Evolutionary conservation across 1,140 invertebrate genomes (phyloP).

Genomic region (Aphaenogaster rudis): DNA sequence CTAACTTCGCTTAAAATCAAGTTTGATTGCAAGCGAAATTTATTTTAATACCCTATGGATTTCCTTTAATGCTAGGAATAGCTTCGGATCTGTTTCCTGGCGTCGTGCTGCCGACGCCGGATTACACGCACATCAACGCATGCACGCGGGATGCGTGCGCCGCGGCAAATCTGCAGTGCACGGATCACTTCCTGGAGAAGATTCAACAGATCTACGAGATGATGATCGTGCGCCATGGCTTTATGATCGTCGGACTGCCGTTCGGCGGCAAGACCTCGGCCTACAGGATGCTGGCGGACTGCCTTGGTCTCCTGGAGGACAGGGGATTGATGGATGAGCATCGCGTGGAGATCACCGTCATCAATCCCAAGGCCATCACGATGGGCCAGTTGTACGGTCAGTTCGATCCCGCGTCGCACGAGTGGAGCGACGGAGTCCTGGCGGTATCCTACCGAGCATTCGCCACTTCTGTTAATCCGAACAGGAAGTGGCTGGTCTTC

Average conservation of each 20-base stretch:
- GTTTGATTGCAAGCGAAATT: background rate
- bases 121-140: slow-evolving; percentile 88
- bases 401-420: slow-evolving; percentile 97
- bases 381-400: slow-evolving; percentile 98
- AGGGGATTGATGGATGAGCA: slow-evolving; percentile 95
- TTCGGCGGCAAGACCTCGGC: slow-evolving; percentile 95
- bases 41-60: slow-evolving; percentile 84
- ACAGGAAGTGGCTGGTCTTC: slow-evolving; percentile 97
- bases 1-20: too few species aligned
- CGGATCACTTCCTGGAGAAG: slow-evolving; percentile 95
- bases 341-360: slow-evolving; percentile 95
- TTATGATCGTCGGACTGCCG: slow-evolving; percentile 96
- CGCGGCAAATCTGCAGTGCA: slow-evolving; percentile 94
- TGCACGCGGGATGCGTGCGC: slow-evolving; percentile 90
- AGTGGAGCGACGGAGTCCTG: slow-evolving; percentile 97
- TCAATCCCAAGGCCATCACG: slow-evolving; percentile 98
- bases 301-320: slow-evolving; percentile 92
- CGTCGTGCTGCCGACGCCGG: slow-evolving; percentile 91
- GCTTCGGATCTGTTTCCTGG: slow-evolving; percentile 97
- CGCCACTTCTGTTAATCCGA: slow-evolving; percentile 91
- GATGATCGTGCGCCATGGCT: slow-evolving; percentile 96
- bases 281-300: slow-evolving; percentile 93
- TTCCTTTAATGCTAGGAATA: slow-evolving; percentile 86
- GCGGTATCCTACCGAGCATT: slow-evolving; percentile 97
- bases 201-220: slow-evolving; percentile 98